Base-by-base conservation (phyloP, 2,797 vertebrate genomes). In the Lateolabrax maculatus region DNA sequence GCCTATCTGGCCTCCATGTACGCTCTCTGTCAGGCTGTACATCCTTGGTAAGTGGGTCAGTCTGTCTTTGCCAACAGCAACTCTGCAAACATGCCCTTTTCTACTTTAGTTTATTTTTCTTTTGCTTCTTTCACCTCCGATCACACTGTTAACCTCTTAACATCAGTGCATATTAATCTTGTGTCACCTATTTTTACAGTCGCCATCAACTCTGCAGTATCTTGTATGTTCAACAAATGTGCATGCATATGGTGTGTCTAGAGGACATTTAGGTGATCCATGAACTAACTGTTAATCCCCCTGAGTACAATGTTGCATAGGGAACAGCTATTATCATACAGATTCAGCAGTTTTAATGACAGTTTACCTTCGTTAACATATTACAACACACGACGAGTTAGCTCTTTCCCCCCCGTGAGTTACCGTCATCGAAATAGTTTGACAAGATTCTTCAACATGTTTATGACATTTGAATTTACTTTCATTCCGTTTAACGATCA, bases 21-120 rank as follows among this genome's bases (percentile, higher is more conserved):
- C 19, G 9, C 79, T 65, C 63, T 84, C 84, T 90, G 70, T 77
- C 55, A 76, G 77, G 79, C 75, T 39, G 41, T 66, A 85, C 84
- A 80, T 88, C 88, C 89, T 91, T 84, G 78, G 62, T 88, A 94
- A 93, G 71, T 94, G 85, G 94, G 93, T 88, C 93, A 92, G 67
- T 71, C 49, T 87, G 90, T 85, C 90, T 93, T 94, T 94, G 93
- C 90, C 90, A 85, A 80, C 70, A 86, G 87, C 87, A 70, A 81
- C 78, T 56, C 53, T 57, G 44, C 8, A 53, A 83, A 85, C 78
- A 69, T 57, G 58, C 51, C 80, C 65, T 84, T 90, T 83, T 81
- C 61, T 70, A 18, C 52, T 72, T 85, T 44, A 60, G 21, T 71
- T 62, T 31, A 19, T 71, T 65, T 58, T 53, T 58, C 41, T 65